A percentile compares a stretch with the other conserved stretches of the same genome.
These are phyloP conservation scores for Barbus barbus DNA, from an alignment of 2,113 vertebrate genomes.

Conservation along the genomic window DNA sequence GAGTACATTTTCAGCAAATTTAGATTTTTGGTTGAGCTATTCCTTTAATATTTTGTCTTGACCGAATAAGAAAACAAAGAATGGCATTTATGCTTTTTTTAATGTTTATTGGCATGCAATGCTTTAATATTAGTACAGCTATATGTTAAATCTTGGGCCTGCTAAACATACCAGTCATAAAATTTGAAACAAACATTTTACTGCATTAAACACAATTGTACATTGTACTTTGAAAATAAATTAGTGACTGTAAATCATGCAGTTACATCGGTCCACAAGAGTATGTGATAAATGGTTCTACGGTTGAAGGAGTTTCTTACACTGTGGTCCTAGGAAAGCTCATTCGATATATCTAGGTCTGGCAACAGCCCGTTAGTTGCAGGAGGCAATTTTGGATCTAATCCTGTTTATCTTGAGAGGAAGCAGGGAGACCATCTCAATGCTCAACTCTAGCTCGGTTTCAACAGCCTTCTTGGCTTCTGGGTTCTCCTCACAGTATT, in stretches of 20 bases:
- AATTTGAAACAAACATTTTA: not conserved
- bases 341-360: not conserved
- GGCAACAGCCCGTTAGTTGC: not conserved
- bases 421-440: no score
- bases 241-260: conserved; percentile 37
- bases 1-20: no score
- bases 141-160: not conserved
- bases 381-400: no score
- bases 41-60: no score
- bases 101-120: conserved; percentile 30
- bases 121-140: not conserved
- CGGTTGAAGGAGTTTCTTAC: not conserved
- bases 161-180: not conserved
- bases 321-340: not conserved
- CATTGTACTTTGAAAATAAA: not conserved
- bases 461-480: no score
- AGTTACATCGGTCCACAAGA: not conserved
- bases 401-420: no score
- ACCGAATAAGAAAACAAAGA: not conserved
- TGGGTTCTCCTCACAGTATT: no score
- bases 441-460: no score
- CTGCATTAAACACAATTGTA: not conserved
- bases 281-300: not conserved
- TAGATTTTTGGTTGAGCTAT: no score
- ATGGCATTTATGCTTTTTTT: not conserved